Percentiles rank a stretch among this genome's conserved stretches.
These are phyloP conservation scores for Mya arenaria DNA, from an alignment of 1,140 invertebrate species.

Conservation along the genomic window DNA sequence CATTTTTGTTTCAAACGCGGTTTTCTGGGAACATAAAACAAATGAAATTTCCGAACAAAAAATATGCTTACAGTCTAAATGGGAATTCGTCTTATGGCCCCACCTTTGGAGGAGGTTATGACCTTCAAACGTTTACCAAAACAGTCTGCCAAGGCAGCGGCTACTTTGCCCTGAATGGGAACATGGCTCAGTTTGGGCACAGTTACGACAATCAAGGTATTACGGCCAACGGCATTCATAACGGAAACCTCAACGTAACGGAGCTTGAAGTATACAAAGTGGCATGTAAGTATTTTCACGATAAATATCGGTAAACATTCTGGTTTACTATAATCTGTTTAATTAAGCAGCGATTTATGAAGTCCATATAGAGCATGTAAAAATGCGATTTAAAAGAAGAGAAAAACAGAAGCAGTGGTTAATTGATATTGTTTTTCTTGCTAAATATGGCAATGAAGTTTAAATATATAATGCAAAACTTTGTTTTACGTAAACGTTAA, in stretches of 20 bases:
- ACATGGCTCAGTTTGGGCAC: not conserved
- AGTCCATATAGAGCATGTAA: too few relatives aligned
- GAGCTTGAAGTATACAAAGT: constrained; percentile 1
- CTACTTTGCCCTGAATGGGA: not conserved
- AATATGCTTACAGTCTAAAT: not conserved
- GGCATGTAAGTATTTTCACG: constrained; percentile 1
- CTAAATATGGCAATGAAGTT: too few relatives aligned
- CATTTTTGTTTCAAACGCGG: not conserved
- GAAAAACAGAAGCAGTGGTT: too few relatives aligned
- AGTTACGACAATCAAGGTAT: not conserved
- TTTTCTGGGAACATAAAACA: not conserved
- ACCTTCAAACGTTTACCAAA: too few relatives aligned
- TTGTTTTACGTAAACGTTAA: too few relatives aligned
- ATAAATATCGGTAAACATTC: too few relatives aligned
- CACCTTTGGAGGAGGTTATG: not conserved
- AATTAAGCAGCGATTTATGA: too few relatives aligned
- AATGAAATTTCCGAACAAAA: not conserved
- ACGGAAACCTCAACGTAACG: not conserved
- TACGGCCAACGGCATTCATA: not conserved
- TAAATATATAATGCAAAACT: too few relatives aligned
- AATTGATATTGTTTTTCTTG: too few relatives aligned
- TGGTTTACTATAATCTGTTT: too few relatives aligned
- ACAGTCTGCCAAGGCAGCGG: not conserved
- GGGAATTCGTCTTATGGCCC: not conserved
- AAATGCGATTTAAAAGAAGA: too few relatives aligned